Evolutionary conservation across 2,113 vertebrate genomes (phyloP).

Genomic region (Ceratotherium simum): DNA sequence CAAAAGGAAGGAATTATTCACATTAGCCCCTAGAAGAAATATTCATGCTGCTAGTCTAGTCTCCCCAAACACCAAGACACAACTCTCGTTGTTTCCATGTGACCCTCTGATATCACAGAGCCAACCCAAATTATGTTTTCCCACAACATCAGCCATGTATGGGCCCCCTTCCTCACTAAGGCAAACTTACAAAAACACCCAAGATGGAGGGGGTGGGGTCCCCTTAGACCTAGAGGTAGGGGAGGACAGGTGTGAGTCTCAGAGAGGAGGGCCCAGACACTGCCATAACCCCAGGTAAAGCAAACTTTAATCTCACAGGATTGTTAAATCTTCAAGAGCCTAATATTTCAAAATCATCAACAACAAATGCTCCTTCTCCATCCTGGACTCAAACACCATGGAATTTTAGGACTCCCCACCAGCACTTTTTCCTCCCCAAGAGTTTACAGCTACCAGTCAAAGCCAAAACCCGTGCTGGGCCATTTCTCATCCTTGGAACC

Average conservation of each 20-base stretch:
- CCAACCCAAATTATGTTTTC: not conserved
- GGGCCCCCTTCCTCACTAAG: not conserved
- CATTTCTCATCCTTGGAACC: not conserved
- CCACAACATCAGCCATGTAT: not conserved
- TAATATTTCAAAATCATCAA: slow-evolving; percentile 35
- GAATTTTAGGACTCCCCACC: not conserved
- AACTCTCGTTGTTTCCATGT: not conserved
- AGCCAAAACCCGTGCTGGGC: not conserved
- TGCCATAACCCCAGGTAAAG: not conserved
- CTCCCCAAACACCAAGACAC: slow-evolving; percentile 5
- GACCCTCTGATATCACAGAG: not conserved
- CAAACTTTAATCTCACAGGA: not conserved
- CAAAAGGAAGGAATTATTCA: slow-evolving; percentile 31
- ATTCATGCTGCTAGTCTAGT: not conserved
- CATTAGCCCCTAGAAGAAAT: not conserved
- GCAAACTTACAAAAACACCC: not conserved
- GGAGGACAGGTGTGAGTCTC: not conserved
- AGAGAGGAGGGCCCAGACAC: not conserved
- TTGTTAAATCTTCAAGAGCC: not conserved
- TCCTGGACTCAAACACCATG: not conserved
- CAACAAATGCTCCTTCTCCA: not conserved
- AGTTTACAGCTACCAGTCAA: not conserved
- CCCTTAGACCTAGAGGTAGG: not conserved
- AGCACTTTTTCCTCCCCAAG: not conserved
- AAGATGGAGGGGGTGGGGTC: not conserved